Evolutionary conservation across 2,113 vertebrate genomes (phyloP).

Genomic region (Myocastor coypus): DNA sequence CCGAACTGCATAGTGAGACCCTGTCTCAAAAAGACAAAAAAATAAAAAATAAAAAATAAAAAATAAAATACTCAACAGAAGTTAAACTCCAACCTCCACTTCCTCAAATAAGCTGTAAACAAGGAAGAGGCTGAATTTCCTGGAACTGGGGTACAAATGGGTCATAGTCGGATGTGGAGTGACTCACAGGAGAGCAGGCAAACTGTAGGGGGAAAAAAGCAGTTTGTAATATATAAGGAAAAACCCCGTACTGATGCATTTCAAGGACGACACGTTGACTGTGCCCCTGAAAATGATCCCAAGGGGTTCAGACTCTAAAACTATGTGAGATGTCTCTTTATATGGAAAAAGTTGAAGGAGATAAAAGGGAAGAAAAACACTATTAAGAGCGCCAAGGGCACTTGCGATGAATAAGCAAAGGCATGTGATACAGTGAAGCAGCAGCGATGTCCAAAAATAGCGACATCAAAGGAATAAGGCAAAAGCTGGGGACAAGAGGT

Average conservation of each 20-base stretch:
- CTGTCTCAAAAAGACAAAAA: no score
- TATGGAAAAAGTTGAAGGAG: background rate
- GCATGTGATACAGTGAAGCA: background rate
- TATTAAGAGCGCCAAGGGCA: background rate
- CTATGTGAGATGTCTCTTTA: background rate
- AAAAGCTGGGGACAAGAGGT: background rate
- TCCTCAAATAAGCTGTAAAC: background rate
- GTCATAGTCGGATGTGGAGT: background rate
- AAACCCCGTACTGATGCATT: background rate
- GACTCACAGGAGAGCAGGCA: background rate
- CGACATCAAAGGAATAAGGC: background rate
- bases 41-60: no score
- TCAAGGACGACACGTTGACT: background rate
- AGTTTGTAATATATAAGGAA: background rate
- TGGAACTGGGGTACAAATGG: background rate
- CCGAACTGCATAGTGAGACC: no score
- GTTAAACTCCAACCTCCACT: background rate
- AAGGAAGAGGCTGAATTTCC: slow-evolving; percentile 18
- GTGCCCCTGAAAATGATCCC: background rate
- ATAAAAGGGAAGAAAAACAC: background rate
- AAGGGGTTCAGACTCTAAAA: slow-evolving; percentile 4
- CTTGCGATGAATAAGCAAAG: background rate
- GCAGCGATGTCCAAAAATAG: background rate
- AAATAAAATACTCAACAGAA: slow-evolving; percentile 77
- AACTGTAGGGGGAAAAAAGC: background rate